Percentiles rank a stretch among this genome's conserved stretches.
Conservation (phyloP, 2,113 vertebrate genomes). For the Phaethon lepturus region DNA sequence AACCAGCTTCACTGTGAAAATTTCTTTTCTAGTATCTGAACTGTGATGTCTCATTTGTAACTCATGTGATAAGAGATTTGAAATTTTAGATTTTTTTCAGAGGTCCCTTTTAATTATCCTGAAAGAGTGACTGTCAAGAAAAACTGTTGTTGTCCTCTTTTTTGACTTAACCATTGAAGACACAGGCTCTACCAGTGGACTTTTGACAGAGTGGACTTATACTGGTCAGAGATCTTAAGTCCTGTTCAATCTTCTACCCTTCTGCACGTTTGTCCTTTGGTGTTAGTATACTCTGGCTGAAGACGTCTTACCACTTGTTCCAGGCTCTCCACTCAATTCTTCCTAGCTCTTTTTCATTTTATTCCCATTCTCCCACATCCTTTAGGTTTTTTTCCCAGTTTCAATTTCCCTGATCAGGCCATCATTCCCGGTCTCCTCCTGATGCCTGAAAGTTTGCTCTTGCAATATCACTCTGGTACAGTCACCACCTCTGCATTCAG, state of each 20-base stretch:
- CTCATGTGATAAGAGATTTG: accelerated
- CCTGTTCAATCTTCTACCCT: not conserved
- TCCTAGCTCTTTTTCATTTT: not conserved
- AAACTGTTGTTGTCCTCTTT: not conserved
- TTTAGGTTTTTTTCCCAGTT: not conserved
- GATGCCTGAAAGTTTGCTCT: not conserved
- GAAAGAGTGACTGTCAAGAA: not conserved
- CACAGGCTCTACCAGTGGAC: accelerated
- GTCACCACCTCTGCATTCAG: accelerated
- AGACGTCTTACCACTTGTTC: not conserved
- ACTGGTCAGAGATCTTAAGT: not conserved
- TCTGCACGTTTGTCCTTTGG: not conserved
- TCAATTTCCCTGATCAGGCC: not conserved
- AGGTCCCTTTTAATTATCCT: not conserved
- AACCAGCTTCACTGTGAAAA: not conserved
- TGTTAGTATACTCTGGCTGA: not conserved
- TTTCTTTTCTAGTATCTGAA: not conserved
- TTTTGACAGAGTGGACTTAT: not conserved
- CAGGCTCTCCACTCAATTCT: not conserved
- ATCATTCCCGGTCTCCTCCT: not conserved
- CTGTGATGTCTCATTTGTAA: not conserved
- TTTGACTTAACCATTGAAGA: not conserved
- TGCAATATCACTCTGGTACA: too few relatives aligned
- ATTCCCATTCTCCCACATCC: not conserved
- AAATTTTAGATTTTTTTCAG: not conserved